phyloP scores from a whole-genome alignment of 2,113 vertebrate species.

The Callithrix jacchus region DNA sequence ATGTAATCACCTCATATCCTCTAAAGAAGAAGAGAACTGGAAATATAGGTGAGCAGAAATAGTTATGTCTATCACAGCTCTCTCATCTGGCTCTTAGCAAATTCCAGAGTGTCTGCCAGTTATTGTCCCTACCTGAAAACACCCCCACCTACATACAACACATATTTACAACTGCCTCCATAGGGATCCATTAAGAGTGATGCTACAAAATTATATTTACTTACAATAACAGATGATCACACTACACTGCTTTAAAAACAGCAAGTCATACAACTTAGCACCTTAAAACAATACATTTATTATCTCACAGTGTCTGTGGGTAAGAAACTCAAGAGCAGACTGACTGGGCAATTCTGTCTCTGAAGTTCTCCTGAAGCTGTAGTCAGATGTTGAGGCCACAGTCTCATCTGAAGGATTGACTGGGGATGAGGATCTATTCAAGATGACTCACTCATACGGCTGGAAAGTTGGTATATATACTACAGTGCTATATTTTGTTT shows the following conservation, averaged over 20 bases:
- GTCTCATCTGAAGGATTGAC: background rate
- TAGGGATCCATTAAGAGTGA: background rate
- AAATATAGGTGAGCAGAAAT: background rate
- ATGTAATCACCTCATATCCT: background rate
- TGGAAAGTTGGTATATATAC: background rate
- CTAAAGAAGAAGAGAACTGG: background rate
- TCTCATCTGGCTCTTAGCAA: background rate
- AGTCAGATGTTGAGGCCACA: background rate
- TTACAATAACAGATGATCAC: background rate
- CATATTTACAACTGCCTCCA: background rate
- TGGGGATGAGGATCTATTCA: background rate
- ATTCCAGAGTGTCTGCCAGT: background rate
- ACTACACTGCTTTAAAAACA: background rate
- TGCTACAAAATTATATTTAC: background rate
- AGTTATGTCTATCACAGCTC: background rate
- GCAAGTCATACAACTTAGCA: background rate
- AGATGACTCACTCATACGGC: background rate
- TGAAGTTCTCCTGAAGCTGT: background rate
- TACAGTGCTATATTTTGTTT: background rate
- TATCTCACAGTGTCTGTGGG: background rate
- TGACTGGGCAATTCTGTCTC: background rate
- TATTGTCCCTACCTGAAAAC: background rate
- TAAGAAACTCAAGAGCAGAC: background rate
- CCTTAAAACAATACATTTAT: background rate
- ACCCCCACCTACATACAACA: background rate